These are phyloP conservation scores for Plemyria rubiginata DNA, from an alignment of 2,888 invertebrate genomes.

Conservation along the genomic window DNA sequence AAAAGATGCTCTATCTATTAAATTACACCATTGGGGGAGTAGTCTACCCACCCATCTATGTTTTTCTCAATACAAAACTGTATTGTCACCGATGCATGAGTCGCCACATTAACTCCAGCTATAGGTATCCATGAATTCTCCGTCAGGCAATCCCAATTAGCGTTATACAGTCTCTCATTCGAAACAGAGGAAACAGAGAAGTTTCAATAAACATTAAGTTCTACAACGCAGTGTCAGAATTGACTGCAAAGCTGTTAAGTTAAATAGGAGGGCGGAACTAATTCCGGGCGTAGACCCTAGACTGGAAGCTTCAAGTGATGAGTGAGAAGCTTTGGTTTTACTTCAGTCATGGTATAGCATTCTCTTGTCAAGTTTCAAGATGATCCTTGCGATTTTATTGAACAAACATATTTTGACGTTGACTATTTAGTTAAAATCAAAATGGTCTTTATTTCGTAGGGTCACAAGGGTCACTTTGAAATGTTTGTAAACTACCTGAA, in stretches of 20 bases:
- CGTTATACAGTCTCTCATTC: conserved; percentile 3
- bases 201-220: conserved; percentile 20
- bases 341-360: too few relatives aligned
- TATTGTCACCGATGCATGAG: background rate
- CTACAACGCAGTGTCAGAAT: conserved; percentile 32
- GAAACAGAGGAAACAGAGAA: conserved; percentile 2
- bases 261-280: conserved; percentile 52
- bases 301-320: conserved; percentile 32
- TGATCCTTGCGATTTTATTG: too few relatives aligned
- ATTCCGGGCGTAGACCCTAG: conserved; percentile 46
- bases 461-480: too few relatives aligned
- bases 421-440: too few relatives aligned
- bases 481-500: too few relatives aligned
- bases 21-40: too few relatives aligned
- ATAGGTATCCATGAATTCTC: background rate
- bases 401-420: too few relatives aligned
- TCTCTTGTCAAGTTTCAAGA: too few relatives aligned
- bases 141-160: background rate
- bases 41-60: too few relatives aligned
- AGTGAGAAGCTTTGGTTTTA: background rate
- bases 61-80: too few relatives aligned
- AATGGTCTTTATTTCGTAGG: too few relatives aligned
- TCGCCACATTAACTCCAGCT: background rate
- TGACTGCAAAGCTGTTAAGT: conserved; percentile 50
- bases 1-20: too few relatives aligned